phyloP scores from a whole-genome alignment of 2,888 invertebrate genomes.

The Drosophila stalkeri region DNA sequence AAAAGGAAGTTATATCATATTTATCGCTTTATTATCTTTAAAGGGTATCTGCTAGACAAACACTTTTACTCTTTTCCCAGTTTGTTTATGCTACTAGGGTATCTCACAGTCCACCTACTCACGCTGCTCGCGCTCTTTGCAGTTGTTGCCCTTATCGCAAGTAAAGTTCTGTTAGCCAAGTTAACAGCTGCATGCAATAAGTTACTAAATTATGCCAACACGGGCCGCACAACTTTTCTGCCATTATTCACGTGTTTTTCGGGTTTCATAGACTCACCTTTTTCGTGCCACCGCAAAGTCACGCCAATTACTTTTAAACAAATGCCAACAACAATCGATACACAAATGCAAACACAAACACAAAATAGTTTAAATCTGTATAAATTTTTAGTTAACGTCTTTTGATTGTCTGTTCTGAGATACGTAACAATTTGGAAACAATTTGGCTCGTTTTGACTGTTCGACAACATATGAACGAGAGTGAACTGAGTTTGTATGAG shows the following conservation, averaged over 20 bases:
- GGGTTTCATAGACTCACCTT: constrained; percentile 36
- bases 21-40: background rate
- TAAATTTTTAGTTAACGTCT: background rate
- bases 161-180: constrained; percentile 40
- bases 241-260: constrained; percentile 24
- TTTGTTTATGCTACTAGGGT: background rate
- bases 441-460: background rate
- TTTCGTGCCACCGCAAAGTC: constrained; percentile 7
- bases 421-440: background rate
- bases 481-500: too few species aligned
- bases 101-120: background rate
- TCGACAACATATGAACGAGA: background rate
- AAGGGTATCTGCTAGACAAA: background rate
- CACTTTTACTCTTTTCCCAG: background rate
- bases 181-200: constrained; percentile 55
- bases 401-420: background rate
- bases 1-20: too few species aligned
- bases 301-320: constrained; percentile 7
- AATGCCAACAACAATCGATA: background rate
- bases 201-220: constrained; percentile 34
- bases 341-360: background rate
- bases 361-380: background rate
- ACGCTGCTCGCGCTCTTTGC: background rate
- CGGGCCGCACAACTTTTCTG: constrained; percentile 11
- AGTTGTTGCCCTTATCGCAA: constrained; percentile 42